Evolutionary conservation across 2,797 vertebrate genomes (phyloP).

Genomic region (Mus spretus): DNA sequence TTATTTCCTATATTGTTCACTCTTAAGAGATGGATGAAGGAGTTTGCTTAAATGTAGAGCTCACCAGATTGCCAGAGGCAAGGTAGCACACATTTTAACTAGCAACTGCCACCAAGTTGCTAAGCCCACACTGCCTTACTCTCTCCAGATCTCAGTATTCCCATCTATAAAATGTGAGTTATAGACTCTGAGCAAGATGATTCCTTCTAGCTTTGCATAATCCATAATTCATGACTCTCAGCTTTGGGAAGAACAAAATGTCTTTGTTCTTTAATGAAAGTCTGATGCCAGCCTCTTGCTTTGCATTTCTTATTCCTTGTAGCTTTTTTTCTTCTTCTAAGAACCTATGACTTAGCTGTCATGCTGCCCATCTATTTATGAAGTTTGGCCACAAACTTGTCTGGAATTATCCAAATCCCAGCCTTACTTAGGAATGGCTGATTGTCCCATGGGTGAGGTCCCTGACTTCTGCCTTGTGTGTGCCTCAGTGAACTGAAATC

Average conservation of each 20-base stretch:
- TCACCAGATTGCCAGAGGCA: not conserved
- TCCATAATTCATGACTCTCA: not conserved
- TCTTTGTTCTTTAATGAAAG: slow-evolving; percentile 64
- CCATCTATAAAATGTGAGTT: not conserved
- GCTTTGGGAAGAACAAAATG: slow-evolving; percentile 46
- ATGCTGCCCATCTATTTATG: not conserved
- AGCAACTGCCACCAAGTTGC: not conserved
- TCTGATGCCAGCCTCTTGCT: slow-evolving; percentile 16
- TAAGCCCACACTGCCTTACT: not conserved
- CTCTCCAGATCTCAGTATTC: not conserved
- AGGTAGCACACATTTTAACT: not conserved
- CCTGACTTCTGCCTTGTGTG: not conserved
- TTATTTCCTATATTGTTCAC: not conserved
- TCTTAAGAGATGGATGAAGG: not conserved
- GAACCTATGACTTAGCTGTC: not conserved
- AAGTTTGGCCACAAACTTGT: slow-evolving; percentile 26
- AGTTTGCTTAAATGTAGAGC: not conserved
- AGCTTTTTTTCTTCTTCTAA: not conserved
- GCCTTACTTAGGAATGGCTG: not conserved
- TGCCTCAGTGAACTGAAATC: not conserved
- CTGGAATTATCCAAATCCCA: slow-evolving; percentile 44
- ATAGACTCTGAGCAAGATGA: not conserved
- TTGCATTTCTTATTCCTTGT: slow-evolving; percentile 9
- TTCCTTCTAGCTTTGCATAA: not conserved
- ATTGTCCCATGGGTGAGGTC: not conserved